Conservation (phyloP, 1,140 invertebrate genomes). For the Papilio polytes region DNA sequence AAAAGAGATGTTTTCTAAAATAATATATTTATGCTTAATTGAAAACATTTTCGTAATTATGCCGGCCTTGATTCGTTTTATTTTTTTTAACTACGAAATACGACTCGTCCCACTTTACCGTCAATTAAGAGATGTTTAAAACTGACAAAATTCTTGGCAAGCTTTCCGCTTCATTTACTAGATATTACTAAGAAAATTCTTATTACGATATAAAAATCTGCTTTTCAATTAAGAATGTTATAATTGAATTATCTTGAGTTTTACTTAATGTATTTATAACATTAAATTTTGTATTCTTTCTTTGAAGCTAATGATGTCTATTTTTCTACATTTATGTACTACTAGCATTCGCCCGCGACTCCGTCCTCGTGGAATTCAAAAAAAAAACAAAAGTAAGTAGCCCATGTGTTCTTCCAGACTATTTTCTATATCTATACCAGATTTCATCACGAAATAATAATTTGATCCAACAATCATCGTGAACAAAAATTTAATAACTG, state of each 20-base stretch:
- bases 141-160: constrained; percentile 25
- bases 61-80: not conserved
- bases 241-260: not conserved
- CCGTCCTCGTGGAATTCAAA: too few species aligned
- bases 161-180: not conserved
- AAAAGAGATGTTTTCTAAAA: not conserved
- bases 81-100: not conserved
- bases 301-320: too few species aligned
- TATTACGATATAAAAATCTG: not conserved
- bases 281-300: not conserved
- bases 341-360: too few species aligned
- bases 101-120: constrained; percentile 3
- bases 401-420: too few species aligned
- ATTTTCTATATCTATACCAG: too few species aligned
- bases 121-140: constrained; percentile 27
- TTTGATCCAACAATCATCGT: not conserved
- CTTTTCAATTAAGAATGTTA: not conserved
- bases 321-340: too few species aligned
- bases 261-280: not conserved
- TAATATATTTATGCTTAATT: constrained; percentile 2
- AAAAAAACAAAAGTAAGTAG: too few species aligned
- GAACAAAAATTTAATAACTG: not conserved
- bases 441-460: not conserved
- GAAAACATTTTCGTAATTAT: constrained; percentile 5
- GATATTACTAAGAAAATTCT: not conserved